Base-by-base conservation (phyloP, 1,140 invertebrate species). In the Scaptomyza pallida region DNA sequence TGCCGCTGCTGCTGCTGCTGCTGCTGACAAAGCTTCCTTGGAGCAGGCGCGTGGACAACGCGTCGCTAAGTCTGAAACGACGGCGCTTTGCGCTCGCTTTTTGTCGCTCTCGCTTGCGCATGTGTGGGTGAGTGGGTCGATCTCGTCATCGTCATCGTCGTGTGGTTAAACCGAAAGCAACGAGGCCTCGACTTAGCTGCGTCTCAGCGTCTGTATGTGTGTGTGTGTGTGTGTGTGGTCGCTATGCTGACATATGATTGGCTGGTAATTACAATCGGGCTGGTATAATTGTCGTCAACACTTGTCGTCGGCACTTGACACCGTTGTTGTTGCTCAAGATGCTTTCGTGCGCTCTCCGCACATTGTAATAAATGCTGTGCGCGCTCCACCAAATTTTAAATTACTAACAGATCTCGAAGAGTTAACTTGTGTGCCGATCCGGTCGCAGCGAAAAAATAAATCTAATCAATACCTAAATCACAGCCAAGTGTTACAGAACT, bases 361-460 rank as follows among this genome's bases (percentile, higher is more conserved):
- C 37, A 44, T 64, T 40, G 68, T 73, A 30, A 45, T 73, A 69
- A 55, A 63, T 63, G 57, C 54, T 44, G 70, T 35, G 16, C 54
- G 65, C 54, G 19, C 8, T 30, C 33, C 12, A 62, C 40, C 37
- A 52, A 73, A 61, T 43, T 26, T 74, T 70, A 73, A 73, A 74
- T 51, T 59, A 44, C 57, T 59, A 56, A 76, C 45, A 76, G 71
- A 74, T 76, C 64, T 74, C 43, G 71, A 63, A 61, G 52, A 44
- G 74, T 74, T 57, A 69, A 76, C 63, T 76, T 69, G 68, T 71
- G 57, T 26, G 23, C 23, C 26, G 8, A 8, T 30, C 19, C 37
- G 37, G 37, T 12, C 19, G 21, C 15, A 61, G n/a, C n/a, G n/a
- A n/a, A 60, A 35, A 47, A 15, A 47, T 13, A 52, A 13, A 21